These are phyloP conservation scores for Drosophila pandora DNA, from an alignment of 1,140 invertebrate species.

Conservation along the genomic window DNA sequence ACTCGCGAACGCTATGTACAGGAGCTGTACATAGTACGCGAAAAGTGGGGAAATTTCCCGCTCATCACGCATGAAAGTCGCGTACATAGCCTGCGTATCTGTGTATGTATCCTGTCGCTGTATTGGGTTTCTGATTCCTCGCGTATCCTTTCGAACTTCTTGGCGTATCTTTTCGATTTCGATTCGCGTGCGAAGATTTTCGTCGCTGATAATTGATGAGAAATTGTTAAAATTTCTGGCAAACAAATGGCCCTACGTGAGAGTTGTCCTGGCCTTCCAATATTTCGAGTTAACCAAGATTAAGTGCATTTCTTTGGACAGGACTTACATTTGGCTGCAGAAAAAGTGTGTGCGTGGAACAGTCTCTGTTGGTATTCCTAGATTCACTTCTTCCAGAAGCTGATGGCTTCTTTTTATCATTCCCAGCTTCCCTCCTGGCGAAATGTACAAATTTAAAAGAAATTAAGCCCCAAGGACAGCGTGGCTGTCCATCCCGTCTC, in stretches of 20 bases:
- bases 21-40: conserved; percentile 27
- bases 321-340: no score
- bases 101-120: conserved; percentile 13
- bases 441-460: conserved; percentile 74
- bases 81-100: conserved; percentile 32
- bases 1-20: neutral
- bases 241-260: neutral
- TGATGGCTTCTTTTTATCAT: conserved; percentile 2
- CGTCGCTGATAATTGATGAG: conserved; percentile 49
- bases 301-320: neutral
- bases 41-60: conserved; percentile 72
- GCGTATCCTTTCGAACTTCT: conserved; percentile 38
- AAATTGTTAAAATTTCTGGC: conserved; percentile 46
- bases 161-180: conserved; percentile 10
- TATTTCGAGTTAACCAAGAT: neutral
- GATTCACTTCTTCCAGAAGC: neutral
- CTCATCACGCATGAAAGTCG: conserved; percentile 72
- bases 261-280: neutral
- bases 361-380: neutral
- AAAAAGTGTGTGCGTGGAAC: no score
- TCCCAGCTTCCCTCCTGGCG: conserved; percentile 30
- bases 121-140: conserved; percentile 12
- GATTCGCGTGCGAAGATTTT: conserved; percentile 27
- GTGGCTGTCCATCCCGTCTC: conserved; percentile 43
- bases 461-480: conserved; percentile 77